Evolutionary conservation across 1,140 invertebrate species (phyloP), one percentile per base, ranked within the genome.

Genomic region (Calliphora vicina): DNA sequence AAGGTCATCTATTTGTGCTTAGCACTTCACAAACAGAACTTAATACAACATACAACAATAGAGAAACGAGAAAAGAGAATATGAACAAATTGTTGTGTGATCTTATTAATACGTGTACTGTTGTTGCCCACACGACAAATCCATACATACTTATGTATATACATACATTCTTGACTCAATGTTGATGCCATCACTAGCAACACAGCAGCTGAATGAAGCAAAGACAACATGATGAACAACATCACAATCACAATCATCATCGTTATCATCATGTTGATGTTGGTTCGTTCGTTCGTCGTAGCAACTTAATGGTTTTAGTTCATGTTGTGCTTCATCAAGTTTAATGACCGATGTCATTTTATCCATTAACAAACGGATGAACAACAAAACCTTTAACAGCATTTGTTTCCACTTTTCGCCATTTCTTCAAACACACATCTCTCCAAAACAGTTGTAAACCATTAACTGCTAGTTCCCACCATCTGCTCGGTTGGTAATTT

Each of bases 311-410:
- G 74, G 74, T 20, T 78, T 43, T 78, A 78, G 74, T 78, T 78
- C 42, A 78, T 78, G 35, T 13, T 78, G 74, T 78, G 35, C 74
- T 78, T 45, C 42, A 78, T 78, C 74, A 78, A 78, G 35, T 78
- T 78, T 78, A 78, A 78, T 78, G 74, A 78, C 74, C 74, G 74
- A 43, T 78, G 74, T 78, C 74, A 78, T 43, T 78, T 78, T n/a
- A 78, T 20, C 74, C 74, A 78, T 78, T 78, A 78, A 78, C 74
- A 78, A 43, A 78, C 74, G 26, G n/a, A 78, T 78, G 74, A 78
- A 78, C 74, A 43, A 43, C 10, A 43, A 67, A 67, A 67, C 61
- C 61, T 67, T 23, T 23, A 67, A 67, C 8, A 23, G 61, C 61
- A 23, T 67, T 23, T 67, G 61, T 67, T 67, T 23, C 61, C n/a